A percentile compares a stretch with the other conserved stretches of the same genome.
Conservation (phyloP, 2,888 invertebrate species). For the Dione juno region DNA sequence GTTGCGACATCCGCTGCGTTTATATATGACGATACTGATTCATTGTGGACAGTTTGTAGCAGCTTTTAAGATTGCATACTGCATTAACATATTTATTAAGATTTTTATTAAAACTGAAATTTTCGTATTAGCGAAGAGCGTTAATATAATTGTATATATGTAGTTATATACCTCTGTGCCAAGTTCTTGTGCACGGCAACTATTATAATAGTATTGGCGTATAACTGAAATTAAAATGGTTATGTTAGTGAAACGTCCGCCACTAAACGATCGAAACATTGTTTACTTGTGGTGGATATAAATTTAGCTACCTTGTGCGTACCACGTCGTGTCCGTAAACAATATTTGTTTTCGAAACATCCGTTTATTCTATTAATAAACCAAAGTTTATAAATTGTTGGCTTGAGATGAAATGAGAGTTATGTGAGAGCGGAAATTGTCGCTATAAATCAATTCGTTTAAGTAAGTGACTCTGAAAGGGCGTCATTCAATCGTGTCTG, state of each 20-base stretch:
- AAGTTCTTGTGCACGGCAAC: neutral
- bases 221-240: slow-evolving; percentile 10
- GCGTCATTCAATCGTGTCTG: slow-evolving; percentile 50
- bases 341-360: slow-evolving; percentile 47
- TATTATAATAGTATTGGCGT: slow-evolving; percentile 13
- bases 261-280: slow-evolving; percentile 18
- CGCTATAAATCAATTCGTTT: slow-evolving; percentile 59
- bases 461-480: slow-evolving; percentile 64
- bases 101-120: neutral
- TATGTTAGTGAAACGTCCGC: slow-evolving; percentile 13
- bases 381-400: slow-evolving; percentile 46
- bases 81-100: neutral
- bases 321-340: slow-evolving; percentile 15
- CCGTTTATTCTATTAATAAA: slow-evolving; percentile 46
- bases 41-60: slow-evolving; percentile 25
- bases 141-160: neutral
- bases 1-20: slow-evolving; percentile 52
- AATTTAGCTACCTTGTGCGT: slow-evolving; percentile 26
- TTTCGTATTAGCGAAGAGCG: neutral
- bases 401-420: slow-evolving; percentile 48
- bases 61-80: slow-evolving; percentile 10
- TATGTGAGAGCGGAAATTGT: slow-evolving; percentile 62
- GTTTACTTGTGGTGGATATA: slow-evolving; percentile 26
- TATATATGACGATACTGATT: slow-evolving; percentile 33
- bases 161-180: neutral